Conservation (phyloP, 1,140 invertebrate genomes). For the Zaprionus gabonicus region DNA sequence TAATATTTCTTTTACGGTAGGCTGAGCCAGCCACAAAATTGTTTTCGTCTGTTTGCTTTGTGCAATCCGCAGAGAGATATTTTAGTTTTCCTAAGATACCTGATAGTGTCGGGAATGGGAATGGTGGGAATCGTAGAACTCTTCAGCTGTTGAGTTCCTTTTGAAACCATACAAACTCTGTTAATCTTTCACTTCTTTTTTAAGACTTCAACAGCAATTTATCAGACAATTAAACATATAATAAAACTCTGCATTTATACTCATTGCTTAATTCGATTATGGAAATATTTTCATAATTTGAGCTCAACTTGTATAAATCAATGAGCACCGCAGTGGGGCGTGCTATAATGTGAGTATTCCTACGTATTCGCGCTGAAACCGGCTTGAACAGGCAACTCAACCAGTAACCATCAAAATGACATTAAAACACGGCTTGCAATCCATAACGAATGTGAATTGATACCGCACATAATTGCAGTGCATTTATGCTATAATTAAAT, state of each 20-base stretch:
- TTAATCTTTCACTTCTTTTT: neutral
- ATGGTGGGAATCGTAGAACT: neutral
- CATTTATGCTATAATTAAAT: constrained; percentile 66
- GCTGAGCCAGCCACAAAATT: constrained; percentile 52
- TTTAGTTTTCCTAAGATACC: constrained; percentile 26
- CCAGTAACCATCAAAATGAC: constrained; percentile 24
- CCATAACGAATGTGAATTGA: constrained; percentile 36
- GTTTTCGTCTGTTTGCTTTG: constrained; percentile 60
- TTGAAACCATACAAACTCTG: no score
- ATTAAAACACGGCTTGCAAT: constrained; percentile 41
- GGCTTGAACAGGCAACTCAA: neutral
- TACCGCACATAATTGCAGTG: constrained; percentile 36
- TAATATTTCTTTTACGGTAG: constrained; percentile 61
- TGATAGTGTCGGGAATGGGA: constrained; percentile 1
- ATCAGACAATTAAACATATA: neutral
- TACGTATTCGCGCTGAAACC: neutral
- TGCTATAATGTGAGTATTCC: neutral
- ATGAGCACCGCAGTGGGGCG: neutral
- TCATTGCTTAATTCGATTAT: neutral
- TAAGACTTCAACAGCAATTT: neutral
- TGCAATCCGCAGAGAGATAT: constrained; percentile 33
- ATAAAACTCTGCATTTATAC: neutral
- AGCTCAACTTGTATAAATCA: constrained; percentile 1
- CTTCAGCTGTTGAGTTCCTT: no score
- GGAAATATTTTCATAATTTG: constrained; percentile 2